Percentiles rank a stretch among this genome's conserved stretches.
phyloP scores from a whole-genome alignment of 2,888 invertebrate genomes.

The Hirtodrosophila duncani region DNA sequence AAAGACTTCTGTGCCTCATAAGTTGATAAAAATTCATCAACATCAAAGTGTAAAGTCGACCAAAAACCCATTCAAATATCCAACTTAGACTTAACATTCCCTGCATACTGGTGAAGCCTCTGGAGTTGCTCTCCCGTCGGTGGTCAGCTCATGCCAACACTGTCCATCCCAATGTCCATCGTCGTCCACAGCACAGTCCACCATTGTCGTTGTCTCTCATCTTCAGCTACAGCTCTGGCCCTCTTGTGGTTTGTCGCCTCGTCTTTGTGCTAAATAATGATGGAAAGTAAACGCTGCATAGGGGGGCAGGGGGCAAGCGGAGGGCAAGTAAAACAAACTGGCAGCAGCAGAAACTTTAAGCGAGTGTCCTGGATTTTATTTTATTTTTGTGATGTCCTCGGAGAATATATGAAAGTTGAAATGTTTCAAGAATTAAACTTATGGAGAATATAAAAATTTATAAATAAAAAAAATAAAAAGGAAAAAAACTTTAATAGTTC shows the following conservation, averaged over 20 bases:
- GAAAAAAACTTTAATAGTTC: conserved; percentile 62
- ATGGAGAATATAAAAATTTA: conserved; percentile 33
- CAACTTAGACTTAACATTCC: conserved; percentile 6
- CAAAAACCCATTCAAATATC: conserved; percentile 30
- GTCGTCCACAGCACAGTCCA: conserved; percentile 1
- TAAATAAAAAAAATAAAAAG: conserved; percentile 31
- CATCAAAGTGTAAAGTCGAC: conserved; percentile 33
- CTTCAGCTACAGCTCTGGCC: conserved; percentile 4
- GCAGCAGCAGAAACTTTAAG: conserved; percentile 67
- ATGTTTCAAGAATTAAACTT: conserved; percentile 72
- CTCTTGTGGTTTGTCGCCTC: conserved; percentile 58
- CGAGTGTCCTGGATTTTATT: conserved; percentile 74
- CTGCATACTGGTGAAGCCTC: too few relatives aligned
- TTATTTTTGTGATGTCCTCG: conserved; percentile 65
- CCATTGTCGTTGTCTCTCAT: conserved; percentile 6
- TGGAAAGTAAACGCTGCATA: conserved; percentile 62
- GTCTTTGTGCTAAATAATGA: conserved; percentile 69
- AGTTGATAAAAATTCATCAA: conserved; percentile 13
- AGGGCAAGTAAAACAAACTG: conserved; percentile 21
- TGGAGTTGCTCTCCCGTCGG: neutral
- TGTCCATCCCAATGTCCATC: too few relatives aligned
- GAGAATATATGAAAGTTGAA: conserved; percentile 75
- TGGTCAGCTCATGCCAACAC: too few relatives aligned
- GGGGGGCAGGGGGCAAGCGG: conserved; percentile 36
- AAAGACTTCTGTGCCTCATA: too few relatives aligned